A percentile compares a stretch with the other conserved stretches of the same genome.
phyloP scores from a whole-genome alignment of 2,888 invertebrate species.

The Cataglyphis albicans region DNA sequence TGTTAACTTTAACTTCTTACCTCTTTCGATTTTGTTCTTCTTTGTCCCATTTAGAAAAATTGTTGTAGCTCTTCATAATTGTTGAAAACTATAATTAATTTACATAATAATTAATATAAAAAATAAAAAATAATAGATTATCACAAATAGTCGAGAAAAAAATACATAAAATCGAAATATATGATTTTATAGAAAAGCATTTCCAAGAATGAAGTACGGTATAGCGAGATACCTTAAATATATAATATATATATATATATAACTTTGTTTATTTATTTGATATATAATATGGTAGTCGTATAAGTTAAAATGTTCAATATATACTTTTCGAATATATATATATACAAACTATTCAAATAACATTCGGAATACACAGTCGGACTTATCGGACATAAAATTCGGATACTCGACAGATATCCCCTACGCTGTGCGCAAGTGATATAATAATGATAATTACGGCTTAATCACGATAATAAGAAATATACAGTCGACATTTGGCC shows the following conservation, averaged over 20 bases:
- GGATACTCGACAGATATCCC: slow-evolving; percentile 34
- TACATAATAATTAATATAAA: too few relatives aligned
- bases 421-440: slow-evolving; percentile 22
- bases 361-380: slow-evolving; percentile 42
- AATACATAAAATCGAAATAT: not conserved
- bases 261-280: slow-evolving; percentile 35
- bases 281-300: slow-evolving; percentile 29
- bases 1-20: not conserved
- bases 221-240: not conserved
- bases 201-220: not conserved
- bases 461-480: slow-evolving; percentile 19
- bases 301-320: slow-evolving; percentile 48
- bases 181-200: not conserved
- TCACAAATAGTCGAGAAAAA: not conserved
- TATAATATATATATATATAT: slow-evolving; percentile 1
- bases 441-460: slow-evolving; percentile 33
- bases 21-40: not conserved
- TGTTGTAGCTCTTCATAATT: too few relatives aligned
- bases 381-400: slow-evolving; percentile 48
- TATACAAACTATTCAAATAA: slow-evolving; percentile 48
- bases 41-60: not conserved
- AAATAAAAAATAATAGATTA: not conserved
- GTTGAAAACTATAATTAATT: too few relatives aligned
- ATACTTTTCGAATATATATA: slow-evolving; percentile 45
- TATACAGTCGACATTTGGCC: slow-evolving; percentile 23